Conservation (phyloP, 2,888 invertebrate species). For the Ecdyonurus torrentis region DNA sequence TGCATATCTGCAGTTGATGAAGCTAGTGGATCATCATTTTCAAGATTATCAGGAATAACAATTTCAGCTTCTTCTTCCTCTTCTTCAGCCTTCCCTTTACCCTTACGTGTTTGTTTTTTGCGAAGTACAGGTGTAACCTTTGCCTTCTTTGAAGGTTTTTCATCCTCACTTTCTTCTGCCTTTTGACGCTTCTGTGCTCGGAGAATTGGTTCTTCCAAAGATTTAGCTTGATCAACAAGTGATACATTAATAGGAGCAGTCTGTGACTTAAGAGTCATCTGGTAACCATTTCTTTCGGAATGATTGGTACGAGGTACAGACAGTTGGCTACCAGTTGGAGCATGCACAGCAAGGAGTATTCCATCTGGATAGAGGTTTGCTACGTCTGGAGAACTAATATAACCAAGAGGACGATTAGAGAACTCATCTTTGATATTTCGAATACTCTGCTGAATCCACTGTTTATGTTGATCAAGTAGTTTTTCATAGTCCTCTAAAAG, state of each 20-base stretch:
- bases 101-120: too few relatives aligned
- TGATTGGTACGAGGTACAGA: constrained; percentile 37
- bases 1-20: background rate
- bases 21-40: background rate
- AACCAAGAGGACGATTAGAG: constrained; percentile 50
- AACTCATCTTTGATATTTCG: constrained; percentile 67
- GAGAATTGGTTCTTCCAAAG: background rate
- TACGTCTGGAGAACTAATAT: constrained; percentile 61
- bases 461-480: constrained; percentile 47
- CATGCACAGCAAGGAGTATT: constrained; percentile 58
- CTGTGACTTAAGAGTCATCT: background rate
- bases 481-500: constrained; percentile 60
- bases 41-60: background rate
- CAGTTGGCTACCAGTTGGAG: constrained; percentile 58
- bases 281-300: too few relatives aligned
- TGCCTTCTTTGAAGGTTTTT: background rate
- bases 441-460: constrained; percentile 66
- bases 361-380: constrained; percentile 46
- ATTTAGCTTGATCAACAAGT: background rate
- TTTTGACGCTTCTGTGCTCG: background rate
- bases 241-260: background rate
- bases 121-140: background rate
- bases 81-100: background rate
- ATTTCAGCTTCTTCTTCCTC: background rate
- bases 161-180: background rate